These are phyloP conservation scores for Isotomurus palustris DNA, from an alignment of 2,888 invertebrate species.

Conservation along the genomic window DNA sequence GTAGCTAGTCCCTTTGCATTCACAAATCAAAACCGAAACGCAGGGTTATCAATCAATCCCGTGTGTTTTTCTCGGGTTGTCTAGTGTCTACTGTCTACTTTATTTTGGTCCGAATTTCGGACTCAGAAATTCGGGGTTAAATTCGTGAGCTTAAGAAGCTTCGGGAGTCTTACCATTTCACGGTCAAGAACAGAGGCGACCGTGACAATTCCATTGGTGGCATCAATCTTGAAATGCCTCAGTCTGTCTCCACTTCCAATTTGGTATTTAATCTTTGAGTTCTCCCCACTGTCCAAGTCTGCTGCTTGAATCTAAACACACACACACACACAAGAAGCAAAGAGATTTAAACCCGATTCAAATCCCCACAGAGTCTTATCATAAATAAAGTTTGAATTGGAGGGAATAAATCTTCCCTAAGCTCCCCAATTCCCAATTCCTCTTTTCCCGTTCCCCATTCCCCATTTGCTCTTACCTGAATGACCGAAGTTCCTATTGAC, in stretches of 20 bases:
- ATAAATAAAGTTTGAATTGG: too few relatives aligned
- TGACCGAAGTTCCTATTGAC: constrained; percentile 63
- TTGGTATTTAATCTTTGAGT: constrained; percentile 72
- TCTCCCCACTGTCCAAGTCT: constrained; percentile 76
- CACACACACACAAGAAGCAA: constrained; percentile 7
- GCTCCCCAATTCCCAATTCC: not conserved
- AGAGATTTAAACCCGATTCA: not conserved
- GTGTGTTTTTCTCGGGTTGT: too few relatives aligned
- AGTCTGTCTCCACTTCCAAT: constrained; percentile 71
- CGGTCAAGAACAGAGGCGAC: constrained; percentile 73
- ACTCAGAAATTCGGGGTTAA: too few relatives aligned
- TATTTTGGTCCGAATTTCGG: too few relatives aligned
- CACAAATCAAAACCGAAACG: too few relatives aligned
- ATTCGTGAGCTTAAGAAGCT: too few relatives aligned
- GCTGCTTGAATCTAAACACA: constrained; percentile 63
- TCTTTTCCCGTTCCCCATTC: not conserved
- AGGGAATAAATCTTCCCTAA: not conserved
- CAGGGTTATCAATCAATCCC: too few relatives aligned
- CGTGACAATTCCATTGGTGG: constrained; percentile 69
- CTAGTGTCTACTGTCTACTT: too few relatives aligned
- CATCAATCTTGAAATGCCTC: constrained; percentile 72
- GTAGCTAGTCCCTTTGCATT: too few relatives aligned
- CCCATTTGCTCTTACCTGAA: constrained; percentile 57
- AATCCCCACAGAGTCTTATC: not conserved
- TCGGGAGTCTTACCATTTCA: constrained; percentile 69